Percentiles rank a stretch among this genome's conserved stretches.
phyloP scores from a whole-genome alignment of 2,888 invertebrate genomes.

The Plagodis dolabraria region DNA sequence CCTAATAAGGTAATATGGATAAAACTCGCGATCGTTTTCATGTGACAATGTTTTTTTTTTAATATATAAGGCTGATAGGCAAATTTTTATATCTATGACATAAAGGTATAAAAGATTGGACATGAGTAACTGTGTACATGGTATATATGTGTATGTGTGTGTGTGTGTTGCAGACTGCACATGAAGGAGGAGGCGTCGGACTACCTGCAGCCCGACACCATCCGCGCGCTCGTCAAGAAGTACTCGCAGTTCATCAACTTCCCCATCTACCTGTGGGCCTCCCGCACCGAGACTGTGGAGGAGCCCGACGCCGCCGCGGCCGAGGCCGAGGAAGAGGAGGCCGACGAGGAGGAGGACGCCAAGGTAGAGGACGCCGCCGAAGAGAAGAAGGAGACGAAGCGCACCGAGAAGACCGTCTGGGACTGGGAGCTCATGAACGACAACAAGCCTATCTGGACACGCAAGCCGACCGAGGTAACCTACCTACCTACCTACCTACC shows the following conservation, averaged over 20 bases:
- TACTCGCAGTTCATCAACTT: slow-evolving; percentile 99
- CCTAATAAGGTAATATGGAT: no score
- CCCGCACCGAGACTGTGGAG: slow-evolving; percentile 65
- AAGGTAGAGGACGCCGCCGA: slow-evolving; percentile 90
- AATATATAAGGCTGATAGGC: no score
- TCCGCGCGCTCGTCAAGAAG: slow-evolving; percentile 96
- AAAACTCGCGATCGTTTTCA: no score
- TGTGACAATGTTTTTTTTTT: no score
- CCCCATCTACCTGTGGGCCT: slow-evolving; percentile 97
- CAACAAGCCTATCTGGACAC: slow-evolving; percentile 99
- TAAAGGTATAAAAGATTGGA: no score
- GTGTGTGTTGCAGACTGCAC: slow-evolving; percentile 86
- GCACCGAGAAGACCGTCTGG: slow-evolving; percentile 97
- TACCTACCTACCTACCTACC: no score
- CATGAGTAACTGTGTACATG: no score
- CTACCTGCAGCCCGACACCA: slow-evolving; percentile 96
- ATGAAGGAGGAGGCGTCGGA: slow-evolving; percentile 99
- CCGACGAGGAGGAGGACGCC: slow-evolving; percentile 76
- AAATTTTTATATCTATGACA: no score
- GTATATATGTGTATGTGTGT: no score
- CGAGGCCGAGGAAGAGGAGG: slow-evolving; percentile 48
- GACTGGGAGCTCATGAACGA: slow-evolving; percentile 99
- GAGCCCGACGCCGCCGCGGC: slow-evolving; percentile 34
- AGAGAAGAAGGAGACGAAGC: slow-evolving; percentile 85
- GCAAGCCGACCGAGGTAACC: slow-evolving; percentile 89